Conservation (phyloP, 2,113 vertebrate species). For the Coryphaenoides rupestris region DNA sequence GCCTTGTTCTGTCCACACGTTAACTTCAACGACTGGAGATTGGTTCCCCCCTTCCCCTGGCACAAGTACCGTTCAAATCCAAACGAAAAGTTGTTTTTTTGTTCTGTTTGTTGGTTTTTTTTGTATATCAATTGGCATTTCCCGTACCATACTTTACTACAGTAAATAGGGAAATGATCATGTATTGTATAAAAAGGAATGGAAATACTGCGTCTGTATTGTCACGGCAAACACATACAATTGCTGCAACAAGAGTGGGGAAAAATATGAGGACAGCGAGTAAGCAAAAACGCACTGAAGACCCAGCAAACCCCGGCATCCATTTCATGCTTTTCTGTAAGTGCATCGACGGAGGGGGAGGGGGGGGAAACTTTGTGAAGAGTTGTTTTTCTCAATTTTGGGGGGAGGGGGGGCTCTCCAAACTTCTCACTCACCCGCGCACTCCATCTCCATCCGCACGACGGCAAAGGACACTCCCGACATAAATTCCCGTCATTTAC, state of each 20-base stretch:
- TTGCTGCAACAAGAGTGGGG: no score
- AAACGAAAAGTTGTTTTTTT: no score
- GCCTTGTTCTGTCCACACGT: slow-evolving; percentile 47
- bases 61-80: no score
- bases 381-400: not conserved
- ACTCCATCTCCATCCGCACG: slow-evolving; percentile 40
- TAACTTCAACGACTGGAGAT: slow-evolving; percentile 40
- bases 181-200: no score
- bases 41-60: no score
- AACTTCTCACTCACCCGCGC: slow-evolving; percentile 28
- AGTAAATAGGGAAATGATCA: no score
- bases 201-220: no score
- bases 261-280: not conserved
- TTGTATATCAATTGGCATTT: no score
- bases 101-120: no score
- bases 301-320: not conserved
- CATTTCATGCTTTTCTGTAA: not conserved
- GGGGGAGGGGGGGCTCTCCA: slow-evolving; percentile 14
- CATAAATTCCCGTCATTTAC: slow-evolving; percentile 65
- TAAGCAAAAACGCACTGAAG: slow-evolving; percentile 13
- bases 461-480: slow-evolving; percentile 50
- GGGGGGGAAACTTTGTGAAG: not conserved
- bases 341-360: not conserved
- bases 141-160: no score
- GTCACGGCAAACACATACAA: no score